Conservation (phyloP, 2,888 invertebrate species). For the Saturnia japonica region DNA sequence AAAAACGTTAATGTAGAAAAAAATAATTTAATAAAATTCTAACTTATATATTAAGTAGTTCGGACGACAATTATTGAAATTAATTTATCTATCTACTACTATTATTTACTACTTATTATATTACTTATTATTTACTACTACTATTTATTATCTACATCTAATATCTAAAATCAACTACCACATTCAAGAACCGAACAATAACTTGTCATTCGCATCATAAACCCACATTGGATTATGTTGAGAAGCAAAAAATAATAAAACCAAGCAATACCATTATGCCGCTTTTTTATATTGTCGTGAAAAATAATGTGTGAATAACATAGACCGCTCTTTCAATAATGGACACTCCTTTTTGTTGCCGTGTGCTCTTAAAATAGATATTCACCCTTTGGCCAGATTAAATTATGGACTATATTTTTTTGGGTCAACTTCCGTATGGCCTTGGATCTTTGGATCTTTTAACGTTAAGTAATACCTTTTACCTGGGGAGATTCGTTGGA, state of each 20-base stretch:
- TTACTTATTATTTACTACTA: too few relatives aligned
- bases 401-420: constrained; percentile 69
- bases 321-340: constrained; percentile 66
- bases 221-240: constrained; percentile 1
- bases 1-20: not conserved
- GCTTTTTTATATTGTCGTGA: constrained; percentile 55
- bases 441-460: constrained; percentile 41
- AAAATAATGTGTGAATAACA: constrained; percentile 59
- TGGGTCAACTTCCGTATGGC: constrained; percentile 53
- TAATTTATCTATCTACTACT: not conserved
- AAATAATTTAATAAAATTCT: not conserved
- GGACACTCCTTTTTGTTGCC: constrained; percentile 59
- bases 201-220: not conserved
- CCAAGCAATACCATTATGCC: constrained; percentile 44
- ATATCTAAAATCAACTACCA: not conserved
- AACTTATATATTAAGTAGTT: not conserved
- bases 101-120: too few relatives aligned
- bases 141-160: not conserved
- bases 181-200: not conserved
- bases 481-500: constrained; percentile 52
- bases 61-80: not conserved
- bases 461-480: constrained; percentile 51
- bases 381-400: constrained; percentile 69
- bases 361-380: constrained; percentile 61
- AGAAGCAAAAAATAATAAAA: constrained; percentile 40